Evolutionary conservation across 2,113 vertebrate genomes (phyloP), one percentile per base, ranked within the genome.

Genomic region (Callithrix jacchus): DNA sequence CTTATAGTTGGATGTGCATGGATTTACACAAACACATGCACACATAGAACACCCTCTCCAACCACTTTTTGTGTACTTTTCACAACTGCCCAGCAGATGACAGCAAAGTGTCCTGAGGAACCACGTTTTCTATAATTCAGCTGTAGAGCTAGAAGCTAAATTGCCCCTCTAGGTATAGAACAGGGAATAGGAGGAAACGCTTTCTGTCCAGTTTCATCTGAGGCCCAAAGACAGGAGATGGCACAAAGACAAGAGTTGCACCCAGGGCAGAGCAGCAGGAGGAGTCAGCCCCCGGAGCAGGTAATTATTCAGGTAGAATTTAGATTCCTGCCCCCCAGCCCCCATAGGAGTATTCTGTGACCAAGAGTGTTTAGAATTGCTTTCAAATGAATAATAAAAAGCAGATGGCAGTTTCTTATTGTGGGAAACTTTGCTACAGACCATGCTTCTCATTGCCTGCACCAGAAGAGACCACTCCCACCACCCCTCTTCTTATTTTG

Each of bases 71-170:
- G 3, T 83, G 70, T 20, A 3, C 25, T 80, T 92, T 42, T 74
- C 4, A 52, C 27, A 32, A 32, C 17, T 81, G 17, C 13, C 93
- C 94, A 93, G 97, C 35, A 95, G 87, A 54, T 93, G 96, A 79
- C 87, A 93, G 94, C 61, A 91, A 84, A 87, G 82, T 17, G 47
- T 27, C 73, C 18, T 9, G 35, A 40, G 68, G 25, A 20, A 49
- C 13, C 7, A 3, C 13, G 4, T n/a, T 21, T 73, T 70, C 27
- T 30, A 13, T 83, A n/a, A 14, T 49, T 42, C 68, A 21, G 49
- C 32, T 17, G 47, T 13, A 21, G 58, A 4, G 6, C 45, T 10
- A 47, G 52, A 58, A 4, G 40, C 11, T 11, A 2, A 27, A 3
- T 0, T 40, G 32, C 68, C 58, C n/a, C 17, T 18, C 2, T 9